These are phyloP conservation scores for Pangasius krempfi DNA, from an alignment of 2,797 vertebrate species.

Conservation along the genomic window DNA sequence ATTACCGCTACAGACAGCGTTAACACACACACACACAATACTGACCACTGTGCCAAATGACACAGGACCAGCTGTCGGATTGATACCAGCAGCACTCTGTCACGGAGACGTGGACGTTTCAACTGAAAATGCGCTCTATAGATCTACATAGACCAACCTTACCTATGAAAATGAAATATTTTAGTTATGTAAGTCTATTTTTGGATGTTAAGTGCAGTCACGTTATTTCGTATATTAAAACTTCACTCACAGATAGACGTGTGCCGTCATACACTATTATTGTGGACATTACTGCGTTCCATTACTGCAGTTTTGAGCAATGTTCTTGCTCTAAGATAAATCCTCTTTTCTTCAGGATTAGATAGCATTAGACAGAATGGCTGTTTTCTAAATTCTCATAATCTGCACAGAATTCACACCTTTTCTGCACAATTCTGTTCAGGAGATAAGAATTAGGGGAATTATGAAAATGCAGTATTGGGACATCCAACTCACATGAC, in stretches of 20 bases:
- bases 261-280: background rate
- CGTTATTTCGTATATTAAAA: constrained; percentile 6
- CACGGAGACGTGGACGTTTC: constrained; percentile 33
- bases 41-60: constrained; percentile 78
- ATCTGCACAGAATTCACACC: background rate
- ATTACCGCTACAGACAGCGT: constrained; percentile 41
- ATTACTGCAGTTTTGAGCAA: background rate
- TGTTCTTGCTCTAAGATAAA: background rate
- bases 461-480: background rate
- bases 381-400: background rate
- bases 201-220: constrained; percentile 81
- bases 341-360: background rate
- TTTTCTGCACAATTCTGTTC: background rate
- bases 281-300: background rate
- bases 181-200: constrained; percentile 77
- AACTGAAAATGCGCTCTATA: constrained; percentile 61
- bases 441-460: background rate
- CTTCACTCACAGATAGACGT: background rate
- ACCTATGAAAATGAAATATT: constrained; percentile 73
- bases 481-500: background rate
- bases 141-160: constrained; percentile 48
- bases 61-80: constrained; percentile 67
- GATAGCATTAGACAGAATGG: background rate
- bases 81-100: constrained; percentile 67
- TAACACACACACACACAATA: constrained; percentile 42